Evolutionary conservation across 1,140 invertebrate species (phyloP).

Genomic region (Dendrolimus kikuchii): DNA sequence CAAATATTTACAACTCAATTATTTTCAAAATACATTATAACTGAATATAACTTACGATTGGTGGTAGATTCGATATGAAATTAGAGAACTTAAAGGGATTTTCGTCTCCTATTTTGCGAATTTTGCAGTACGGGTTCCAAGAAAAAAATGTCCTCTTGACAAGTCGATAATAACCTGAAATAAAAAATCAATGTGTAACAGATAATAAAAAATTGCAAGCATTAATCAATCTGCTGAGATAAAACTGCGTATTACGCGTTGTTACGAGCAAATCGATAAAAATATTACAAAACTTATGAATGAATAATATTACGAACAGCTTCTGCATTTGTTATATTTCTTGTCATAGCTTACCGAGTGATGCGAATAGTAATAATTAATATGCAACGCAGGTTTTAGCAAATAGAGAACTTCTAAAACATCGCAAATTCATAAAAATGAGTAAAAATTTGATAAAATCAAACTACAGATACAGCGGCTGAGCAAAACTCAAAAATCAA

Average conservation of each 20-base stretch:
- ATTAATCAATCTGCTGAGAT: slow-evolving; percentile 4
- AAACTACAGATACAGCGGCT: slow-evolving; percentile 56
- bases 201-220: slow-evolving; percentile 20
- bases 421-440: slow-evolving; percentile 29
- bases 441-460: slow-evolving; percentile 37
- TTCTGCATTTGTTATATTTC: slow-evolving; percentile 4
- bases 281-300: slow-evolving; percentile 8
- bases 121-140: slow-evolving; percentile 56
- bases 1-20: not conserved
- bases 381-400: not conserved
- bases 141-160: slow-evolving; percentile 69
- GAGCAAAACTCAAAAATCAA: slow-evolving; percentile 58
- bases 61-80: slow-evolving; percentile 71
- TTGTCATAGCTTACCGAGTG: not conserved
- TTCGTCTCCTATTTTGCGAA: slow-evolving; percentile 72
- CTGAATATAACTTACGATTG: slow-evolving; percentile 53
- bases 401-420: slow-evolving; percentile 18
- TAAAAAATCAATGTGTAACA: slow-evolving; percentile 65
- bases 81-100: slow-evolving; percentile 70
- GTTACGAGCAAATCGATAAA: slow-evolving; percentile 7
- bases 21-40: not conserved
- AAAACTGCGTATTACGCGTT: not conserved
- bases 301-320: not conserved
- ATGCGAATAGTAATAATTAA: not conserved
- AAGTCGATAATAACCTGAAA: slow-evolving; percentile 71